phyloP scores from a whole-genome alignment of 2,888 invertebrate species.

The Callimorpha dominula region DNA sequence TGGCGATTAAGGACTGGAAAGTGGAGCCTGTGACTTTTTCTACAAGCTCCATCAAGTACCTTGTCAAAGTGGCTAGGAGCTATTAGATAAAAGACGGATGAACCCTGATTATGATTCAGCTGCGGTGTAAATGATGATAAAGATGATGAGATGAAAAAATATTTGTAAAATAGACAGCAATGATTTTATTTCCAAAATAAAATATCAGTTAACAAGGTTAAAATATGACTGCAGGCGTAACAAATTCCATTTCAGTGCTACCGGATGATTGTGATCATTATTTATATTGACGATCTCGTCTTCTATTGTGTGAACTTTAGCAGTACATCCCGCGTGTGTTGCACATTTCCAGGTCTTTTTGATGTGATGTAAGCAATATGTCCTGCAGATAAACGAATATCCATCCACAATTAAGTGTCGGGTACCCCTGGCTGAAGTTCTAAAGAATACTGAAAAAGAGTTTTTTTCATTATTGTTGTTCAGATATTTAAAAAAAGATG shows the following conservation, averaged over 20 bases:
- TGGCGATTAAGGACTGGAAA: neutral
- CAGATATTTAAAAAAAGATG: neutral
- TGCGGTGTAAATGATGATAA: neutral
- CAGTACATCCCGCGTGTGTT: constrained; percentile 68
- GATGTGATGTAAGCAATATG: constrained; percentile 66
- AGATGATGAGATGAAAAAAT: neutral
- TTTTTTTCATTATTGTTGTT: constrained; percentile 2
- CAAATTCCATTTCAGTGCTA: constrained; percentile 36
- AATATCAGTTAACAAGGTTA: constrained; percentile 24
- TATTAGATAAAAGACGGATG: neutral
- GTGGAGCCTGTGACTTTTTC: neutral
- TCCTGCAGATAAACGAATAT: constrained; percentile 71
- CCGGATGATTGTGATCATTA: constrained; percentile 67
- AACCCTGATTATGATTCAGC: neutral
- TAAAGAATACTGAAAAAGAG: constrained; percentile 69
- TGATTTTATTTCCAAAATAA: constrained; percentile 10
- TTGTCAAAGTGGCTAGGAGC: neutral
- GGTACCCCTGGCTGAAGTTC: constrained; percentile 68
- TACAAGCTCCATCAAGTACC: neutral
- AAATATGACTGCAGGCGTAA: constrained; percentile 40
- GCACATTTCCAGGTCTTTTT: constrained; percentile 75
- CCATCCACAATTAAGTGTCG: constrained; percentile 70
- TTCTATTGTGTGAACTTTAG: constrained; percentile 70
- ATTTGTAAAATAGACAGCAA: constrained; percentile 4
- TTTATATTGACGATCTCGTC: constrained; percentile 64